Base-by-base conservation (phyloP, 2,888 invertebrate species). In the Osmoderma eremita region DNA sequence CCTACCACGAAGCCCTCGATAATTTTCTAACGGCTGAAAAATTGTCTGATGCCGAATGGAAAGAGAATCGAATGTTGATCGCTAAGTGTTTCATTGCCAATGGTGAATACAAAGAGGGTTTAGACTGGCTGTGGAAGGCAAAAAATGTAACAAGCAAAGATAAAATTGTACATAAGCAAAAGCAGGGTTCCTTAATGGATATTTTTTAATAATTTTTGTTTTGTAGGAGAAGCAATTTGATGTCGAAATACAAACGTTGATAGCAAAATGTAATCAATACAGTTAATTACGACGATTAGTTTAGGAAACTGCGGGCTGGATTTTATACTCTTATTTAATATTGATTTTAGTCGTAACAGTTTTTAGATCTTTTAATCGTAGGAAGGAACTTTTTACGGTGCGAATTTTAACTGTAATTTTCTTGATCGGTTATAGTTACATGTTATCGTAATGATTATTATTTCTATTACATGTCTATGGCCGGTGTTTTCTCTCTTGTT, bases 1-100 rank as follows among this genome's bases (percentile, higher is more conserved):
- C 88, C 0, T 84, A 85, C 63, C 84, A 87, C 48, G 90, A 91
- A 69, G 90, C 91, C 1, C 79, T 89, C 20, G 75, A 78, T 15
- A 80, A 85, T 74, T 86, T 89, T 69, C 71, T 84, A 65, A 79
- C 83, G 69, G 87, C 88, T 2, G 87, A 88, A 71, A 79, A 80
- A 53, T 76, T 88, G 49, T 81, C 83, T 22, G 75, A 79, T 48
- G 76, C 80, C 24, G 85, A 86, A 3, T 86, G 88, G 83, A 85
- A 87, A 72, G 87, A 88, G 73, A 89, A 88, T 76, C 83, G 78
- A 71, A 72, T 87, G 67, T 83, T 82, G 66, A 78, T 89, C 58
- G 88, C 86, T 13, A 88, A 89, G 78, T 86, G 86, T 74, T 83
- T 85, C 67, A 80, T 87, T 67, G 84, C 83, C 17, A 74, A 83